Percentiles rank a stretch among this genome's conserved stretches.
Conservation (phyloP, 2,797 vertebrate genomes). For the Austrolebias charrua region DNA sequence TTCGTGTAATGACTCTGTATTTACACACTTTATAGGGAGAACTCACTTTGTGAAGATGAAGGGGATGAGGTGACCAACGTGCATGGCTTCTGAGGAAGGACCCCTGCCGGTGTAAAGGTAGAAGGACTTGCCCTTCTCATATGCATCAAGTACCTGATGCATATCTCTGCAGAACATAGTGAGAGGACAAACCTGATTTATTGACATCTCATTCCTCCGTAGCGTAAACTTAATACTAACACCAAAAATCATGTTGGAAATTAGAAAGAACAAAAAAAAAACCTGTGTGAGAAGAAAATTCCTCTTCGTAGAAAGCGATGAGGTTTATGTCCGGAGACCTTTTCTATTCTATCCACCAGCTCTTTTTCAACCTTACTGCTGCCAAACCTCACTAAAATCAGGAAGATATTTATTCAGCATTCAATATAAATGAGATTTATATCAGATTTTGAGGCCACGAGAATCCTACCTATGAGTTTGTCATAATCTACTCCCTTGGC, state of each 20-base stretch:
- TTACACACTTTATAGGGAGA: background rate
- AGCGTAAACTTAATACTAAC: no score
- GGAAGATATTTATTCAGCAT: conserved; percentile 8
- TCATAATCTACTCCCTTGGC: conserved; percentile 97
- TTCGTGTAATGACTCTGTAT: background rate
- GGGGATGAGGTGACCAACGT: conserved; percentile 93
- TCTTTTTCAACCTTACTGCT: conserved; percentile 94
- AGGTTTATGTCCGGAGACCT: conserved; percentile 84
- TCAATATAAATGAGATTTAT: background rate
- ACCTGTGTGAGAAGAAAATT: conserved; percentile 99
- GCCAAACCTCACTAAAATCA: conserved; percentile 88
- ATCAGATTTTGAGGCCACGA: background rate
- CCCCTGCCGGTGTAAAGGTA: conserved; percentile 97
- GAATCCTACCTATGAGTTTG: conserved; percentile 90
- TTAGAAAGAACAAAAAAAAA: conserved; percentile 2
- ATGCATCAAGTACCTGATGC: conserved; percentile 92
- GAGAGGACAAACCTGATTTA: background rate
- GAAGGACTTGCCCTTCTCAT: conserved; percentile 92
- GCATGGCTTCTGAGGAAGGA: conserved; percentile 94
- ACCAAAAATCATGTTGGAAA: background rate
- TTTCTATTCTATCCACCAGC: conserved; percentile 90
- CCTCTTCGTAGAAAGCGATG: conserved; percentile 92
- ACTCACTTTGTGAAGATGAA: conserved; percentile 98
- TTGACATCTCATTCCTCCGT: background rate
- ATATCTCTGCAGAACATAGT: conserved; percentile 84